These are phyloP conservation scores for Equus quagga DNA, from an alignment of 2,113 vertebrate species.

Conservation along the genomic window DNA sequence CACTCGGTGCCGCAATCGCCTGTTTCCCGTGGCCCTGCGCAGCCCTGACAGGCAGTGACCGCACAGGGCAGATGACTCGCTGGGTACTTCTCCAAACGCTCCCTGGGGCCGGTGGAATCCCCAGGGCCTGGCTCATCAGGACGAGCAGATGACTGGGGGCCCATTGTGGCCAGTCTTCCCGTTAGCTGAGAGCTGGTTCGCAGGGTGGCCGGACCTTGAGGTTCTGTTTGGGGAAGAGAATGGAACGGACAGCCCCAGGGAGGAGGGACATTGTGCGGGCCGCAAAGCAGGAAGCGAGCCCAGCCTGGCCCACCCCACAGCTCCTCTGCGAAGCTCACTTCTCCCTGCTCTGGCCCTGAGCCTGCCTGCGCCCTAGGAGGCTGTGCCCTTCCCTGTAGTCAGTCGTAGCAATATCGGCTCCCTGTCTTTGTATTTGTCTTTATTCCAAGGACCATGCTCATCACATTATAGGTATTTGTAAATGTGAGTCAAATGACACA, in stretches of 20 bases:
- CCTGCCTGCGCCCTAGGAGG: not conserved
- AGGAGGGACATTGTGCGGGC: not conserved
- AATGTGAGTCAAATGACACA: not conserved
- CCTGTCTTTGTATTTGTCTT: not conserved
- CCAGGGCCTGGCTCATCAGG: constrained; percentile 1
- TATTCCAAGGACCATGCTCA: not conserved
- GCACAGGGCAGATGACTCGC: not conserved
- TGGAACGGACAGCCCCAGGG: not conserved
- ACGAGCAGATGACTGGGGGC: constrained; percentile 3
- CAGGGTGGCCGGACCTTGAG: rapidly evolving
- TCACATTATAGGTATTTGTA: not conserved
- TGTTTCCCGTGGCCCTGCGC: not conserved
- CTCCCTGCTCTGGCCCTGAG: not conserved
- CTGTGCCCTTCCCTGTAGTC: rapidly evolving
- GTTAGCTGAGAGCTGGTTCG: not conserved
- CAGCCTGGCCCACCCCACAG: not conserved
- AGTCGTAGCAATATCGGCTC: not conserved
- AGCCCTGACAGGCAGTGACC: constrained; percentile 54
- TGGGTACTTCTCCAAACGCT: constrained; percentile 67
- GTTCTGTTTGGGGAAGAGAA: constrained; percentile 35
- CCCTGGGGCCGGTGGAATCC: not conserved
- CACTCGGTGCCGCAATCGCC: not conserved
- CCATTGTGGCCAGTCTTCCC: not conserved
- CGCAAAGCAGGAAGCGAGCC: constrained; percentile 38
- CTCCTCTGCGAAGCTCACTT: not conserved